Evolutionary conservation across 2,888 invertebrate species (phyloP).

Genomic region (Chrysolina americana): DNA sequence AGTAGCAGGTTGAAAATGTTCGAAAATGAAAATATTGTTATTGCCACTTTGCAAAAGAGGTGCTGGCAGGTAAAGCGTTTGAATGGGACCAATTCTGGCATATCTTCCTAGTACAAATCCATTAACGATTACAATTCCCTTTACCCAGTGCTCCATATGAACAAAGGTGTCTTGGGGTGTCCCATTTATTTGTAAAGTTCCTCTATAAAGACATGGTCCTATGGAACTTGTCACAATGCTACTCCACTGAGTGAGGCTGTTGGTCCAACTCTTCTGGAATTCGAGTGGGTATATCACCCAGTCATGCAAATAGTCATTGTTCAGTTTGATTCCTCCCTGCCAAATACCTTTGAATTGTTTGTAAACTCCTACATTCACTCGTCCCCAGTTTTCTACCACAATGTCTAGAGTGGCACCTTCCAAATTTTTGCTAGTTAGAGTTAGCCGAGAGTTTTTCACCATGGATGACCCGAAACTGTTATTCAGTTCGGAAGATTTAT

Average conservation of each 20-base stretch:
- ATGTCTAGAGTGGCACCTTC: constrained; percentile 64
- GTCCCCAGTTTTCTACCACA: constrained; percentile 84
- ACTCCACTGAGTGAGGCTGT: constrained; percentile 60
- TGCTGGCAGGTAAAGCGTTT: constrained; percentile 87
- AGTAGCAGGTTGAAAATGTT: constrained; percentile 63
- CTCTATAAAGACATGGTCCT: constrained; percentile 75
- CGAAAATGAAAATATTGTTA: constrained; percentile 66
- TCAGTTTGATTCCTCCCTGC: constrained; percentile 69
- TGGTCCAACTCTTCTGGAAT: constrained; percentile 68
- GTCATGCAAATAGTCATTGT: constrained; percentile 63
- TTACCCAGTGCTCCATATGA: constrained; percentile 85
- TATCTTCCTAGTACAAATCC: constrained; percentile 90
- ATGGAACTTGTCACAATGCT: constrained; percentile 43
- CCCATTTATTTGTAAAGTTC: constrained; percentile 67
- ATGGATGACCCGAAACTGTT: constrained; percentile 68
- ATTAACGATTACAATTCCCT: constrained; percentile 89
- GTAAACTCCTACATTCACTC: constrained; percentile 69
- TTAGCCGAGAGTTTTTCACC: constrained; percentile 58
- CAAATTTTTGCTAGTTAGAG: constrained; percentile 51
- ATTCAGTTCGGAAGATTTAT: constrained; percentile 57
- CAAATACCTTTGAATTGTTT: constrained; percentile 66
- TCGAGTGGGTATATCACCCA: constrained; percentile 71
- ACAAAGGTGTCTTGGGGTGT: constrained; percentile 82
- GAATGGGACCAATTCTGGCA: constrained; percentile 83
- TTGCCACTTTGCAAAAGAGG: constrained; percentile 76